A percentile compares a stretch with the other conserved stretches of the same genome.
These are phyloP conservation scores for Drosophila jambulina DNA, from an alignment of 1,140 invertebrate genomes.

Conservation along the genomic window DNA sequence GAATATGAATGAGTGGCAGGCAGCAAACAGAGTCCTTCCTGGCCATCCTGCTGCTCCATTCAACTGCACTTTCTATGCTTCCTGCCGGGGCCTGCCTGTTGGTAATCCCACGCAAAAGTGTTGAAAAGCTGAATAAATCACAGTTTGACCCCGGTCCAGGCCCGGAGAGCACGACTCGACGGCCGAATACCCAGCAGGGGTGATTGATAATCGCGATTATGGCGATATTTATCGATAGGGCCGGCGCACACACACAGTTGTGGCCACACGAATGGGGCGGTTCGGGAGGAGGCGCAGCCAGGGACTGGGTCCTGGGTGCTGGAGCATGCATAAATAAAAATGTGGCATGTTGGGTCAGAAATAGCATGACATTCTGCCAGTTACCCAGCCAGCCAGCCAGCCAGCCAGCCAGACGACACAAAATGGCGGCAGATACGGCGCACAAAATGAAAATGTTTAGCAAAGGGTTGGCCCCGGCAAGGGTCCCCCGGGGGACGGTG, in stretches of 20 bases:
- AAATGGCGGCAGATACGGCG: conserved; percentile 70
- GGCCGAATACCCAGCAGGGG: conserved; percentile 7
- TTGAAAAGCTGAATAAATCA: conserved; percentile 74
- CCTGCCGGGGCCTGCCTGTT: background rate
- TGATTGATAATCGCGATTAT: conserved; percentile 43
- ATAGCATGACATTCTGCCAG: conserved; percentile 73
- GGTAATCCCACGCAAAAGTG: conserved; percentile 54
- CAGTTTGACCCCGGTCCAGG: conserved; percentile 11
- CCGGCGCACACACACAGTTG: background rate
- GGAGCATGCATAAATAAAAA: conserved; percentile 78
- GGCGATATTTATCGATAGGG: conserved; percentile 31
- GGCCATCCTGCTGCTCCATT: conserved; percentile 6
- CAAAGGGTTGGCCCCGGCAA: conserved; percentile 53
- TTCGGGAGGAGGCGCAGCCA: background rate
- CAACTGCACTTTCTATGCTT: conserved; percentile 21
- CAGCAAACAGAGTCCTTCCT: background rate
- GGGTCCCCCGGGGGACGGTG: background rate
- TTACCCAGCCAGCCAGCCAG: background rate
- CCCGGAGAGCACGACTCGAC: conserved; percentile 14
- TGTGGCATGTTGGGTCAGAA: conserved; percentile 81
- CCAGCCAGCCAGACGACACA: conserved; percentile 35
- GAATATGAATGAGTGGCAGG: conserved; percentile 57
- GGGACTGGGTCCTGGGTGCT: conserved; percentile 3
- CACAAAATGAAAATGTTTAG: conserved; percentile 75
- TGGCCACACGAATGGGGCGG: conserved; percentile 20